Evolutionary conservation across 2,797 vertebrate genomes (phyloP).

Genomic region (Philypnodon macrostomus): DNA sequence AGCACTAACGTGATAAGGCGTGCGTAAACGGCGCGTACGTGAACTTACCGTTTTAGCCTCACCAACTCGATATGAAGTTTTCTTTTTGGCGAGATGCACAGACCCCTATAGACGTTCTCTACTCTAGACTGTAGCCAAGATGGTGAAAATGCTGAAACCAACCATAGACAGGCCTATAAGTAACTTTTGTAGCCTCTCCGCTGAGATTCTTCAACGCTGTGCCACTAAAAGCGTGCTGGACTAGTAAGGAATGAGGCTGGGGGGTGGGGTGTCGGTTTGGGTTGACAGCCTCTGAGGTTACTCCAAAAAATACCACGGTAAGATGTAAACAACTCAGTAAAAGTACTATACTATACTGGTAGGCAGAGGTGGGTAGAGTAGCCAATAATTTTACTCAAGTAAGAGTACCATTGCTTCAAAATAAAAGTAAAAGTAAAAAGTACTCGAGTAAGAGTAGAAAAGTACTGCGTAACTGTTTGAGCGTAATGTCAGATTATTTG

Average conservation of each 20-base stretch:
- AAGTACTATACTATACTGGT: neutral
- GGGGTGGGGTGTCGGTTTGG: slow-evolving; percentile 14
- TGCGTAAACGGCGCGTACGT: too few species aligned
- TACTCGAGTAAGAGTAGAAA: too few species aligned
- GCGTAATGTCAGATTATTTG: too few species aligned
- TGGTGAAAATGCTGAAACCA: neutral
- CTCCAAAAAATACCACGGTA: slow-evolving; percentile 28
- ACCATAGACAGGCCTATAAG: neutral
- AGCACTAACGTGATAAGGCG: too few species aligned
- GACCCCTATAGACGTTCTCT: too few species aligned
- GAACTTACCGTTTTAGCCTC: neutral
- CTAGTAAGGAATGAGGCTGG: slow-evolving; percentile 41
- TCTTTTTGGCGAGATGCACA: too few species aligned
- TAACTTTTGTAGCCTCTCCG: slow-evolving; percentile 4
- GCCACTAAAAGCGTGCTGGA: slow-evolving; percentile 16
- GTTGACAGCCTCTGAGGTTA: slow-evolving; percentile 27
- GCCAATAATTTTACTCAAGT: too few species aligned
- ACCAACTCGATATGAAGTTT: too few species aligned
- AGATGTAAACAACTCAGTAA: slow-evolving; percentile 31
- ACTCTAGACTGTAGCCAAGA: neutral
- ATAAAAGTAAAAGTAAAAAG: too few species aligned
- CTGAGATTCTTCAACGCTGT: neutral
- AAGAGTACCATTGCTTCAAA: too few species aligned
- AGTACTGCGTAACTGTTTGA: too few species aligned
- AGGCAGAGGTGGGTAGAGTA: too few species aligned